Percentiles rank a stretch among this genome's conserved stretches.
Evolutionary conservation across 37 sponge, comb jelly and placozoan genomes (phyloP).

Genomic region (Hormiphora californensis): DNA sequence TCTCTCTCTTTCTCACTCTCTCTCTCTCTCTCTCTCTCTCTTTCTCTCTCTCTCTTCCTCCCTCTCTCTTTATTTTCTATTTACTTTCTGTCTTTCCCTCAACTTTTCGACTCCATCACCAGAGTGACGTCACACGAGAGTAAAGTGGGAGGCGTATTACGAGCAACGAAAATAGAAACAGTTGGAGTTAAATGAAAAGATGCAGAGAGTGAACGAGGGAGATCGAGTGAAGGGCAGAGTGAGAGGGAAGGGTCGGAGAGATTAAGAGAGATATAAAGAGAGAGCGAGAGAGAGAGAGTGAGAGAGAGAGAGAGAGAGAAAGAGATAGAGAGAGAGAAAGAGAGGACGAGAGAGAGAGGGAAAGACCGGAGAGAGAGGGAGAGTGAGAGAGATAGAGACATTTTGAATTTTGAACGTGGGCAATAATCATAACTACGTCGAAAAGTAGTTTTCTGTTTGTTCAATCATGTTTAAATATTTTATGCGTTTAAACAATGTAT

Average conservation of each 20-base stretch:
- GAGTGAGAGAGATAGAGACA: not conserved
- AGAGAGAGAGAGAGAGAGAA: not conserved
- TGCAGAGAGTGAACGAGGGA: not conserved
- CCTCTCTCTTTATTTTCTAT: not conserved
- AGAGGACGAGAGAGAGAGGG: not conserved
- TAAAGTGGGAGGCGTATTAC: not conserved
- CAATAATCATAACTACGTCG: not conserved
- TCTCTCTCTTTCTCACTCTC: too few species aligned
- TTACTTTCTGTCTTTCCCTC: too few species aligned
- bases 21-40: not conserved
- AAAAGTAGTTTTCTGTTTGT: too few species aligned
- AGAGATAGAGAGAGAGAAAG: not conserved
- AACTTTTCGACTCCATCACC: too few species aligned
- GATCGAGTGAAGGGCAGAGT: not conserved
- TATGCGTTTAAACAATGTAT: too few species aligned
- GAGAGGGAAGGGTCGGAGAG: not conserved
- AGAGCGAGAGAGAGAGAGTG: not conserved
- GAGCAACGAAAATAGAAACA: not conserved
- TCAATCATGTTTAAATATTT: too few species aligned
- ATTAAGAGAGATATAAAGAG: not conserved
- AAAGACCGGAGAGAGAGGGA: not conserved
- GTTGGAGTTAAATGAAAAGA: not conserved
- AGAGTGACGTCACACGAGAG: too few species aligned
- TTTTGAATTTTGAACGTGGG: not conserved
- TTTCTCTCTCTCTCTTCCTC: not conserved